Evolutionary conservation across 1,140 invertebrate species (phyloP).

Genomic region (Drosophila ficusphila): DNA sequence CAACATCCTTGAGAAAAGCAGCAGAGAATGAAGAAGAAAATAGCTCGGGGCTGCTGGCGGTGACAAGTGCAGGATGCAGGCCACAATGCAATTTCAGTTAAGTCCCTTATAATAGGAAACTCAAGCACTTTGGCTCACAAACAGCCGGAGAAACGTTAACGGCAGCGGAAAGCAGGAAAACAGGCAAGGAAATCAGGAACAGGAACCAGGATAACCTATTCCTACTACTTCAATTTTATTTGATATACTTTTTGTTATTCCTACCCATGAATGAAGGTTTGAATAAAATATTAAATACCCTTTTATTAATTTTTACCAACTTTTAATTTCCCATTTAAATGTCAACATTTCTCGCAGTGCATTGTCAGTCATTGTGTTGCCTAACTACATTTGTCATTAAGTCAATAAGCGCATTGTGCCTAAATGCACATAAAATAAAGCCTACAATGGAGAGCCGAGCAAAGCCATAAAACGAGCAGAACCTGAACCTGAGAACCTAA

Average conservation of each 20-base stretch:
- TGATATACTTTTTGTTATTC: too few relatives aligned
- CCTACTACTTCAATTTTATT: too few relatives aligned
- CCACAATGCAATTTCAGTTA: slow-evolving; percentile 61
- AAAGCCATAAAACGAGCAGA: slow-evolving; percentile 39
- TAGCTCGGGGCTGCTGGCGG: slow-evolving; percentile 41
- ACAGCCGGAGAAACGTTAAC: slow-evolving; percentile 29
- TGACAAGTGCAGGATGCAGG: slow-evolving; percentile 56
- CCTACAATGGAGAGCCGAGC: slow-evolving; percentile 52
- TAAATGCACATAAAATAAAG: slow-evolving; percentile 82
- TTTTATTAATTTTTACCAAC: not conserved
- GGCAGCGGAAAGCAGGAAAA: slow-evolving; percentile 7
- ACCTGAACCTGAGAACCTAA: slow-evolving; percentile 31
- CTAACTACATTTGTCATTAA: slow-evolving; percentile 80
- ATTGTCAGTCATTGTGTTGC: slow-evolving; percentile 38
- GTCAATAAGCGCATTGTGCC: slow-evolving; percentile 82
- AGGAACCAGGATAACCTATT: slow-evolving; percentile 5
- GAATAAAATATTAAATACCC: too few relatives aligned
- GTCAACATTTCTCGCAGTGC: slow-evolving; percentile 11
- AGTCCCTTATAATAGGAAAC: slow-evolving; percentile 55
- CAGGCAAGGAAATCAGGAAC: not conserved
- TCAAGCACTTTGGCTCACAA: slow-evolving; percentile 46
- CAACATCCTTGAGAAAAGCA: slow-evolving; percentile 79
- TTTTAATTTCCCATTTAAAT: too few relatives aligned
- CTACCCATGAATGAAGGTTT: too few relatives aligned
- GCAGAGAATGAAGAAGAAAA: slow-evolving; percentile 39